Conservation (phyloP, 2,113 vertebrate species). For the Grallaria varia region DNA sequence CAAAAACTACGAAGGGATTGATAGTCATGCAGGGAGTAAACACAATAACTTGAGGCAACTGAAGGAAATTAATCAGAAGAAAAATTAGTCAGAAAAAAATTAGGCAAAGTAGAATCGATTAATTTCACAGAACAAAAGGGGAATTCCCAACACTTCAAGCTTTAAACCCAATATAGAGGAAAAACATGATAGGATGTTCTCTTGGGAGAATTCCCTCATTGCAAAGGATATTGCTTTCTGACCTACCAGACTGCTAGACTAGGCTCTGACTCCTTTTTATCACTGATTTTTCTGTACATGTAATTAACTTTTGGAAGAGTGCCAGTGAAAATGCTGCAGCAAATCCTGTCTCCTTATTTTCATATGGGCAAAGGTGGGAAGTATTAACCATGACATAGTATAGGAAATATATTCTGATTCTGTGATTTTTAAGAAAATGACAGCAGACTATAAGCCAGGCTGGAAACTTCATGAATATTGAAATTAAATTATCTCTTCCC, state of each 20-base stretch:
- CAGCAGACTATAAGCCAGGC: background rate
- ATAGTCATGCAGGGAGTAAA: slow-evolving; percentile 53
- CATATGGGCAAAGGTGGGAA: background rate
- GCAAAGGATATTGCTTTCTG: background rate
- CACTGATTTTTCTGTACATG: background rate
- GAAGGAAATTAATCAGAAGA: slow-evolving; percentile 47
- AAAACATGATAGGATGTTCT: background rate
- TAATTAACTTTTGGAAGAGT: slow-evolving; percentile 32
- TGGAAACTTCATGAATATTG: slow-evolving; percentile 47
- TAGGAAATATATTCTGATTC: background rate
- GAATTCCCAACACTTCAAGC: slow-evolving; percentile 19
- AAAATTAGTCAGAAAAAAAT: slow-evolving; percentile 29
- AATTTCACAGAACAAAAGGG: slow-evolving; percentile 35
- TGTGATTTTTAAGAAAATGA: background rate
- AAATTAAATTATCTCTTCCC: slow-evolving; percentile 10
- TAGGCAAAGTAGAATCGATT: slow-evolving; percentile 14
- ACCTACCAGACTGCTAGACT: background rate
- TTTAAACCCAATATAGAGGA: background rate
- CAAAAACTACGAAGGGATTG: slow-evolving; percentile 29
- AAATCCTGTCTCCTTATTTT: background rate
- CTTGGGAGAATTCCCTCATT: background rate
- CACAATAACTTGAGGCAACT: slow-evolving; percentile 32
- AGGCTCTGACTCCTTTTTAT: background rate
- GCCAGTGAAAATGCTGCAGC: background rate
- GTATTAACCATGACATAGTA: background rate